Evolutionary conservation across 2,888 invertebrate genomes (phyloP).

Genomic region (Acronicta psi): DNA sequence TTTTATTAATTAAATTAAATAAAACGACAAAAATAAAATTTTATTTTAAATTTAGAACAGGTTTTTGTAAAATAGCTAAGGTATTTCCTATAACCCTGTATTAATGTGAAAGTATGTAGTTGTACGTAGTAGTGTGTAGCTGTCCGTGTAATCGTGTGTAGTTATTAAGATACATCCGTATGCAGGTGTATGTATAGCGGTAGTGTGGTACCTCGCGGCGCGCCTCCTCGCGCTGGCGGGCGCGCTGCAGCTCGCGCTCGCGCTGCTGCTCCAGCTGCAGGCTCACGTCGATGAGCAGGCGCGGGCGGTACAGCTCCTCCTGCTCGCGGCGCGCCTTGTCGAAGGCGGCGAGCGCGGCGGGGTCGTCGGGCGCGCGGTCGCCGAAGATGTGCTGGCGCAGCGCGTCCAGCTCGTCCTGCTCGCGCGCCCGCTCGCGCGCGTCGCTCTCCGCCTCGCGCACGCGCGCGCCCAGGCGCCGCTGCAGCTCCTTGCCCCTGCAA

Average conservation of each 20-base stretch:
- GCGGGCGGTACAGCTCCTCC: slow-evolving; percentile 95
- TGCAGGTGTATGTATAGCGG: no score
- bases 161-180: no score
- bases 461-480: slow-evolving; percentile 96
- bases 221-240: slow-evolving; percentile 59
- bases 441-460: slow-evolving; percentile 98
- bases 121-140: no score
- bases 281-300: slow-evolving; percentile 93
- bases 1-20: no score
- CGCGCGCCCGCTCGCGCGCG: slow-evolving; percentile 95
- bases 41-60: no score
- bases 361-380: slow-evolving; percentile 89
- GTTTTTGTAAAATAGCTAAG: no score
- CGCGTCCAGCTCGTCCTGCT: slow-evolving; percentile 94
- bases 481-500: slow-evolving; percentile 94
- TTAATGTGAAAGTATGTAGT: no score
- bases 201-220: slow-evolving; percentile 56
- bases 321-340: slow-evolving; percentile 88
- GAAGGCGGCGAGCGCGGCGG: slow-evolving; percentile 65
- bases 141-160: no score
- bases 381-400: slow-evolving; percentile 87
- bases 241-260: slow-evolving; percentile 87
- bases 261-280: slow-evolving; percentile 90
- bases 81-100: no score
- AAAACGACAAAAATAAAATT: no score